Conservation (phyloP, 2,888 invertebrate species). For the Phyllotreta cruciferae region DNA sequence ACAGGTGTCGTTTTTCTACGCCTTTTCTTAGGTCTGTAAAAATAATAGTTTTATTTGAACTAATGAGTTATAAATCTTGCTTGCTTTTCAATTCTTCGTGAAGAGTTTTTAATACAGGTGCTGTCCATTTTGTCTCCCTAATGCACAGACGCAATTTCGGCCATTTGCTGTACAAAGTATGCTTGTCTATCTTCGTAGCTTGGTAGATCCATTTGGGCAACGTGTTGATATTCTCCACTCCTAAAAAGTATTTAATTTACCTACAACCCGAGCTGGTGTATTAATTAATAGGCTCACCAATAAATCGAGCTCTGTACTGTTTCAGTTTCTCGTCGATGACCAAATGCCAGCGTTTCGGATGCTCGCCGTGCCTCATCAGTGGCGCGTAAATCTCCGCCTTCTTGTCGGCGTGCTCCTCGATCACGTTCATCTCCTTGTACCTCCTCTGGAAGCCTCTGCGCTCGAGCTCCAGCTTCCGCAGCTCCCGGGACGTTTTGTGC, state of each 20-base stretch:
- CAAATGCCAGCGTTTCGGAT: constrained; percentile 69
- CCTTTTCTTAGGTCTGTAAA: constrained; percentile 43
- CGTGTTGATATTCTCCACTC: constrained; percentile 61
- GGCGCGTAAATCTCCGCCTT: constrained; percentile 72
- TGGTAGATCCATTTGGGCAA: constrained; percentile 63
- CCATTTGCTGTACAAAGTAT: constrained; percentile 50
- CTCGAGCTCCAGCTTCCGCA: constrained; percentile 62
- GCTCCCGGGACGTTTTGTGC: constrained; percentile 61
- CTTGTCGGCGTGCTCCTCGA: constrained; percentile 64
- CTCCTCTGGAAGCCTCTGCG: constrained; percentile 56
- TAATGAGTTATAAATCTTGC: neutral
- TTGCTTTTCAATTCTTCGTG: constrained; percentile 68
- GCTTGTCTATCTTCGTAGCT: constrained; percentile 59
- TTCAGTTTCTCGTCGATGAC: constrained; percentile 57
- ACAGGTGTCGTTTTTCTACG: constrained; percentile 41
- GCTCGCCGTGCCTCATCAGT: constrained; percentile 69
- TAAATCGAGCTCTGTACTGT: constrained; percentile 54
- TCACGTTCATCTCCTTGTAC: constrained; percentile 60
- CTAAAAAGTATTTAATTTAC: constrained; percentile 54
- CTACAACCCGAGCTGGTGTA: neutral
- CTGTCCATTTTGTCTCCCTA: constrained; percentile 71
- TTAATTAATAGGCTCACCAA: constrained; percentile 44
- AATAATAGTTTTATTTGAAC: neutral
- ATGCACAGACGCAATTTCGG: constrained; percentile 63
- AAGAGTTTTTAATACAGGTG: constrained; percentile 66